A percentile compares a stretch with the other conserved stretches of the same genome.
phyloP scores from a whole-genome alignment of 1,140 invertebrate species.

The Drosophila nigromelanica region DNA sequence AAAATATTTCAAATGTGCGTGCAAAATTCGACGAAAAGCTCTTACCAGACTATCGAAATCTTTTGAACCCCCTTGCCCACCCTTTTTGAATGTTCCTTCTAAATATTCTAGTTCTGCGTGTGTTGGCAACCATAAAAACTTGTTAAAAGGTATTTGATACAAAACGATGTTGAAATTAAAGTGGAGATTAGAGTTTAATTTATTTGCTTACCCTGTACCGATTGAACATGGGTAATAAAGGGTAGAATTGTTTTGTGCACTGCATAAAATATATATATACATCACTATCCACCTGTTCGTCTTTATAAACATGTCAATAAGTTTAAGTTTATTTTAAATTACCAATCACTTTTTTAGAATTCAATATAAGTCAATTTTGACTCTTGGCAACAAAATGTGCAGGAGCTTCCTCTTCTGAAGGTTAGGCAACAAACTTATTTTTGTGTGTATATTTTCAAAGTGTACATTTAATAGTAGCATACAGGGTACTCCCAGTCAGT shows the following conservation, averaged over 20 bases:
- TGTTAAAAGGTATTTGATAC: conserved; percentile 78
- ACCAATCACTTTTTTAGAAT: background rate
- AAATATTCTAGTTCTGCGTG: conserved; percentile 7
- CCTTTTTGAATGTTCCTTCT: background rate
- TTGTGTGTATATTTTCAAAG: too few relatives aligned
- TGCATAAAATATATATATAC: too few relatives aligned
- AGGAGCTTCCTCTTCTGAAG: too few relatives aligned
- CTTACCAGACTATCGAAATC: background rate
- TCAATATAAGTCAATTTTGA: background rate
- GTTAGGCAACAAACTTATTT: too few relatives aligned
- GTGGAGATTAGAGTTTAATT: conserved; percentile 30
- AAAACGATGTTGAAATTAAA: conserved; percentile 70
- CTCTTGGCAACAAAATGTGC: too few relatives aligned
- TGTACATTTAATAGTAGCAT: too few relatives aligned
- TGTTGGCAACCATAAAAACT: conserved; percentile 53
- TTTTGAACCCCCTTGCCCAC: background rate
- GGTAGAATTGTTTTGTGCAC: background rate
- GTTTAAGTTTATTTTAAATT: too few relatives aligned
- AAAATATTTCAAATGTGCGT: conserved; percentile 80
- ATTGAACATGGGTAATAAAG: background rate
- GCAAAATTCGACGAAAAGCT: conserved; percentile 42
- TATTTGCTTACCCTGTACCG: background rate
- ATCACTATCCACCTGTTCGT: too few relatives aligned
- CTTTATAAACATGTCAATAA: too few relatives aligned
- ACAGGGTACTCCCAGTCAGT: too few relatives aligned